Base-by-base conservation (phyloP, 1,140 invertebrate genomes). In the Zaprionus ghesquierei region DNA sequence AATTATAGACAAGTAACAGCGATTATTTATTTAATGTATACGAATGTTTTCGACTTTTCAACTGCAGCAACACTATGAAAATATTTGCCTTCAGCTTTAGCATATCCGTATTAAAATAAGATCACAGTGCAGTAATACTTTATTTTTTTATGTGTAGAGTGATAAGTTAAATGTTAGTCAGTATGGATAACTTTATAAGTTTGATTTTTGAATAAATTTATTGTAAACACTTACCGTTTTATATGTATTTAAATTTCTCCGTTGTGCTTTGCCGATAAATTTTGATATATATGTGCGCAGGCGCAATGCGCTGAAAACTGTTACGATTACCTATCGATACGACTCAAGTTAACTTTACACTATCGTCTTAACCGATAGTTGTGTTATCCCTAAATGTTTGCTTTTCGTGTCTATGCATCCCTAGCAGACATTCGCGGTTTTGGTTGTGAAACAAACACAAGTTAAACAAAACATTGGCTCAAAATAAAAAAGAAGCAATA, bases 401-500 rank as follows among this genome's bases (percentile, higher is more conserved):
- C 22, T 1, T 20, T n/a, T 12, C 27, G 15, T 10, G 23, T 23
- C 35, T 33, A 0, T 10, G 12, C 35, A 49, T 41, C n/a, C 44
- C 63, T 81, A 74, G 63, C 35, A 35, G 25, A 38, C 50, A 75
- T 65, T 73, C 63, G 69, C 72, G 78, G 60, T 73, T 80, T 70
- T 64, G 77, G 82, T 81, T 87, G 82, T 81, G 66, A 81, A 75
- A 70, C 63, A 51, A 54, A 66, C n/a, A 50, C 77, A 80, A 65
- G 72, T 77, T 68, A 46, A 78, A 68, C 20, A 56, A 70, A 63
- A 56, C 31, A 85, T 33, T 65, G 49, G 74, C 80, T 82, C 68
- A 82, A 73, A 23, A 33, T 15, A 44, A 54, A 25, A 44, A 65
- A 55, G 5, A 23, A 44, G 27, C 22, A 38, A 29, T 35, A 27